Evolutionary conservation across 2,888 invertebrate genomes (phyloP).

Genomic region (Eupithecia subfuscata): DNA sequence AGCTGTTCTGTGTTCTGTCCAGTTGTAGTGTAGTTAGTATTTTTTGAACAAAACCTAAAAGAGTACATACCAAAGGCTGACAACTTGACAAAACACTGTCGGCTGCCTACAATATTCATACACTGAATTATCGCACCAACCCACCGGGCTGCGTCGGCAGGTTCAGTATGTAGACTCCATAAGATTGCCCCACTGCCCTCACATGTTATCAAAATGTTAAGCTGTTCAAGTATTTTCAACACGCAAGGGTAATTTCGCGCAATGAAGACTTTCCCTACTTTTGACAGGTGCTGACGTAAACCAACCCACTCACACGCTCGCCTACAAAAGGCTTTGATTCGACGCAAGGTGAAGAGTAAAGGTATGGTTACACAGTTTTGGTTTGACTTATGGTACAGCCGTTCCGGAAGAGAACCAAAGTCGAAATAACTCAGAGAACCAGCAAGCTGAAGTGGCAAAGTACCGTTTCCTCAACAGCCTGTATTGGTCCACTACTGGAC

Average conservation of each 20-base stretch:
- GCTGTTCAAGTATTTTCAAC: constrained; percentile 9
- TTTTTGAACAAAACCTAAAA: no score
- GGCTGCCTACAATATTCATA: not conserved
- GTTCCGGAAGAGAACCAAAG: no score
- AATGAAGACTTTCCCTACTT: constrained; percentile 10
- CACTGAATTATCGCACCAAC: not conserved
- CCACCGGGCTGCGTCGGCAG: not conserved
- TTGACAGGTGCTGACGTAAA: constrained; percentile 10
- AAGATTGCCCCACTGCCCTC: no score
- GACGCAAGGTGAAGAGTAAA: not conserved
- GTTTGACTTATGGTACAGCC: not conserved
- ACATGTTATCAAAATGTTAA: constrained; percentile 2
- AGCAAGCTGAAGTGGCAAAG: no score
- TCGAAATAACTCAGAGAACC: no score
- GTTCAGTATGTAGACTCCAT: no score
- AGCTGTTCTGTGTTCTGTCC: no score
- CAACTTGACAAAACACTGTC: no score
- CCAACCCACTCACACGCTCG: not conserved
- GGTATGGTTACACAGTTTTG: not conserved
- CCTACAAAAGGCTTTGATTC: constrained; percentile 1
- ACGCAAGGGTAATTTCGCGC: constrained; percentile 14
- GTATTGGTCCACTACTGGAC: no score
- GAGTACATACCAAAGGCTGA: no score
- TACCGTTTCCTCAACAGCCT: no score
- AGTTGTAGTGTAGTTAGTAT: no score